These are phyloP conservation scores for Oreohelix idahoensis DNA, from an alignment of 1,140 invertebrate genomes.

Conservation along the genomic window DNA sequence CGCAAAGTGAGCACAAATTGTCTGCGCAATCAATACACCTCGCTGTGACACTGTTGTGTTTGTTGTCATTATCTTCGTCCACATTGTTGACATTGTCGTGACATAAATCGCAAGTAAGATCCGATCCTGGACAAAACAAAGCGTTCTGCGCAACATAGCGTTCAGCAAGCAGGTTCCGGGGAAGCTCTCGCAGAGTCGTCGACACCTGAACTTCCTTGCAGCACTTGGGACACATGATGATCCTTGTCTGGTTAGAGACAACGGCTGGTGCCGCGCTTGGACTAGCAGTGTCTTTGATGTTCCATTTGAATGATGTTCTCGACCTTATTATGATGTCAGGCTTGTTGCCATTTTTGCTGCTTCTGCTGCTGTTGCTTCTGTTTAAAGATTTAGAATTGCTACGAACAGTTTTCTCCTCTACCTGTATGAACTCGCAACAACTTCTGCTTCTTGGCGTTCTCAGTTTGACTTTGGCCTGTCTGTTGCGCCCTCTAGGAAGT, in stretches of 20 bases:
- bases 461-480: not conserved
- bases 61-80: not conserved
- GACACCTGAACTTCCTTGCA: slow-evolving; percentile 39
- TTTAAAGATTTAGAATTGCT: not conserved
- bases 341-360: not conserved
- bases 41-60: not conserved
- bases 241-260: not conserved
- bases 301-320: too few relatives aligned
- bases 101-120: slow-evolving; percentile 39
- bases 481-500: not conserved
- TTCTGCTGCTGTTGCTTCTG: not conserved
- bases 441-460: not conserved
- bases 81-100: not conserved
- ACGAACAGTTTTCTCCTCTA: not conserved
- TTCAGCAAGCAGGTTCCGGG: slow-evolving; percentile 34
- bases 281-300: too few relatives aligned
- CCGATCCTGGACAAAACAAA: not conserved
- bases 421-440: not conserved
- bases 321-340: not conserved
- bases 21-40: slow-evolving; percentile 43
- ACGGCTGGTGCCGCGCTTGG: too few relatives aligned
- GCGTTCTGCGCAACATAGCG: slow-evolving; percentile 2
- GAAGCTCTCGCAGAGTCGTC: slow-evolving; percentile 29
- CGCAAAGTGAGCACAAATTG: slow-evolving; percentile 42
- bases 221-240: slow-evolving; percentile 41